Conservation (phyloP, 1,140 invertebrate species). For the Drosophila parabipectinata region DNA sequence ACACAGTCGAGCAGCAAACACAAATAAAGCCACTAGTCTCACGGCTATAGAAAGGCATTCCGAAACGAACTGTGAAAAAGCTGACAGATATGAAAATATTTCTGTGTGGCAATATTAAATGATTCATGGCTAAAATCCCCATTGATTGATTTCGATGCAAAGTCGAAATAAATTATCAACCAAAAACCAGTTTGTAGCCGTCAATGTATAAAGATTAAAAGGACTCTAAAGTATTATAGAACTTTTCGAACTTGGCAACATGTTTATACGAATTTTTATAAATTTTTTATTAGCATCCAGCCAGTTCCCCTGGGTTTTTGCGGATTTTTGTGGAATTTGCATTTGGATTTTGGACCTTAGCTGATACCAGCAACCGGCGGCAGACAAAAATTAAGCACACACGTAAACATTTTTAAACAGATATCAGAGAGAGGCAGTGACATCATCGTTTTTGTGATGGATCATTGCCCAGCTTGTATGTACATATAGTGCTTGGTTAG, state of each 20-base stretch:
- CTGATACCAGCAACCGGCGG: slow-evolving; percentile 29
- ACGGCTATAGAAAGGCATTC: slow-evolving; percentile 4
- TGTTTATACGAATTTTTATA: neutral
- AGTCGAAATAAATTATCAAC: neutral
- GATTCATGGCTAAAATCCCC: slow-evolving; percentile 28
- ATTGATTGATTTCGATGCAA: slow-evolving; percentile 33
- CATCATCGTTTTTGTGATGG: slow-evolving; percentile 55
- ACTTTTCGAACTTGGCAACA: neutral
- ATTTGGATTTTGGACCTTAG: slow-evolving; percentile 65
- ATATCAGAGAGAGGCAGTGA: slow-evolving; percentile 38
- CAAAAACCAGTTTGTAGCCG: slow-evolving; percentile 20
- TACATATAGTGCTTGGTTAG: slow-evolving; percentile 16
- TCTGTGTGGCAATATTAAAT: slow-evolving; percentile 6
- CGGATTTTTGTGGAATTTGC: slow-evolving; percentile 25
- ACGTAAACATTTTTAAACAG: slow-evolving; percentile 21
- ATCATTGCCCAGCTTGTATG: slow-evolving; percentile 46
- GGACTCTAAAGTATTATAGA: neutral
- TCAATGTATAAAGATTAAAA: neutral
- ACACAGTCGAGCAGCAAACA: neutral
- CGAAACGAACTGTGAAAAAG: slow-evolving; percentile 1
- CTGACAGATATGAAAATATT: slow-evolving; percentile 14
- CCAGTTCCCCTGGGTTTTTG: neutral
- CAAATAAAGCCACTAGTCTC: too few species aligned
- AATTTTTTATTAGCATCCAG: slow-evolving; percentile 17
- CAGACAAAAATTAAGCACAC: slow-evolving; percentile 10